Conservation (phyloP, 1,140 invertebrate genomes). For the Psix sp. region DNA sequence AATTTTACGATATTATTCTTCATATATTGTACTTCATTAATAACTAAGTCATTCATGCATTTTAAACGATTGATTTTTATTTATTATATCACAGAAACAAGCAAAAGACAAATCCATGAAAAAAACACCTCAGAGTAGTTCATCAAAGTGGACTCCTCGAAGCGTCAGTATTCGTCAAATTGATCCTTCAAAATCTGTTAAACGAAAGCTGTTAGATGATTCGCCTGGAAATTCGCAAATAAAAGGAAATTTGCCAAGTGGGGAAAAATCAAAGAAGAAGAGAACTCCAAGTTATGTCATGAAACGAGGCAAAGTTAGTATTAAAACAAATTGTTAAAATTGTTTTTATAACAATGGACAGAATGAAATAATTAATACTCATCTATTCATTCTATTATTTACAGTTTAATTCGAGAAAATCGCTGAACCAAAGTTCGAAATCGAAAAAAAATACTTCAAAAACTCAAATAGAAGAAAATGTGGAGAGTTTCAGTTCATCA, state of each 20-base stretch:
- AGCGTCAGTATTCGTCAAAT: slow-evolving; percentile 53
- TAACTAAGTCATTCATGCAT: background rate
- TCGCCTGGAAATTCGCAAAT: slow-evolving; percentile 61
- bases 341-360: too few species aligned
- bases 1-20: too few species aligned
- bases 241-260: slow-evolving; percentile 49
- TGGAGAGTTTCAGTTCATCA: slow-evolving; percentile 33
- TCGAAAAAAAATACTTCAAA: slow-evolving; percentile 22
- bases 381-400: background rate
- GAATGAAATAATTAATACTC: background rate
- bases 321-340: slow-evolving; percentile 3
- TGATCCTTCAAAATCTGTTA: slow-evolving; percentile 58
- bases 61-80: background rate
- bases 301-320: slow-evolving; percentile 59
- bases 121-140: slow-evolving; percentile 66
- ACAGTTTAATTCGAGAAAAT: slow-evolving; percentile 24
- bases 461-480: slow-evolving; percentile 12
- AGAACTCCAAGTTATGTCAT: slow-evolving; percentile 57
- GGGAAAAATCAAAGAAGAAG: slow-evolving; percentile 53
- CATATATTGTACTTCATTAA: background rate
- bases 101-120: slow-evolving; percentile 69
- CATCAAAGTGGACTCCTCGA: slow-evolving; percentile 64
- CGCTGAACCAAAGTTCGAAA: slow-evolving; percentile 18
- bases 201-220: slow-evolving; percentile 67
- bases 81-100: slow-evolving; percentile 61